phyloP scores from a whole-genome alignment of 2,113 vertebrate genomes.

The Bolborhynchus lineola region DNA sequence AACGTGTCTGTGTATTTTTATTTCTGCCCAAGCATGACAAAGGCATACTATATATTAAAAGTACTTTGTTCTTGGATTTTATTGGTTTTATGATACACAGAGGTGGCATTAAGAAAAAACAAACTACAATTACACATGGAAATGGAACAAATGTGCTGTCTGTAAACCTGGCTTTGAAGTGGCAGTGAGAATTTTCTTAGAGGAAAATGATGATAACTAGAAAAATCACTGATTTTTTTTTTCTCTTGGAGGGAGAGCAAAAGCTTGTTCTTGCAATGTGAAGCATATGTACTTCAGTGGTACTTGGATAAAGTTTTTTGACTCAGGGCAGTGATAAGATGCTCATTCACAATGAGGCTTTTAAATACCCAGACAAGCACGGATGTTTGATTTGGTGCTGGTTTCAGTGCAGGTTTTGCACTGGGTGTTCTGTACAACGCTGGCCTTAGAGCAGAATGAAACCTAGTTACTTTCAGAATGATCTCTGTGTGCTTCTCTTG shows the following conservation, averaged over 20 bases:
- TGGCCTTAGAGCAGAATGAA: background rate
- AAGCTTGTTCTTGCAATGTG: background rate
- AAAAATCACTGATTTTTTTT: background rate
- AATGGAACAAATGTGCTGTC: background rate
- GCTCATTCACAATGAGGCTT: background rate
- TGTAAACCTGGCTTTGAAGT: background rate
- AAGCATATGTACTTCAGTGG: background rate
- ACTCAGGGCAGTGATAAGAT: background rate
- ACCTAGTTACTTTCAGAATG: background rate
- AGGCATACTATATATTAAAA: background rate
- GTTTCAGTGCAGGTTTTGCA: background rate
- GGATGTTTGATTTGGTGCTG: background rate
- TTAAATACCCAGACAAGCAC: background rate
- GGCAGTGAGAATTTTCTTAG: background rate
- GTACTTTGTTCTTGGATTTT: background rate
- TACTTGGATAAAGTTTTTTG: background rate
- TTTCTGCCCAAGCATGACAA: background rate
- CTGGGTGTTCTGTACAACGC: background rate
- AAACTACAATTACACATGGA: accelerated
- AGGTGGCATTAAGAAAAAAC: background rate
- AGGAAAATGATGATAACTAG: background rate
- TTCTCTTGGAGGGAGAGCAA: background rate
- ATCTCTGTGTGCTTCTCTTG: accelerated
- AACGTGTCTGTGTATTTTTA: background rate
- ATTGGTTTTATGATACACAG: background rate